A percentile compares a stretch with the other conserved stretches of the same genome.
Evolutionary conservation across 2,797 vertebrate genomes (phyloP).

Genomic region (Poecilia picta): DNA sequence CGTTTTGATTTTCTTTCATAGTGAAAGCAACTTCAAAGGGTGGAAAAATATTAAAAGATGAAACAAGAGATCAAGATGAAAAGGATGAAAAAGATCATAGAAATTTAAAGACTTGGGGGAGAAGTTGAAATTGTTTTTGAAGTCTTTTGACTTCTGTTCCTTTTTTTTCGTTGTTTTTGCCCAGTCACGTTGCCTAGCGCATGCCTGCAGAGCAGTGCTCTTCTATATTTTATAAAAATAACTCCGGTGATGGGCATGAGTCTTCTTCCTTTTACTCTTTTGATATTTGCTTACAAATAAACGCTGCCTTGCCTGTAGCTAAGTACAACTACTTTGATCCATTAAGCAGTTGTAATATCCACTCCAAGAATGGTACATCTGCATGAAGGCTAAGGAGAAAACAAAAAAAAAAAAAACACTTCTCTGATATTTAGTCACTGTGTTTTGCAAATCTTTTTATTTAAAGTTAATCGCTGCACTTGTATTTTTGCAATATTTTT

Average conservation of each 20-base stretch:
- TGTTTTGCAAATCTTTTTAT: constrained; percentile 36
- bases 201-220: constrained; percentile 66
- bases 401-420: constrained; percentile 41
- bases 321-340: constrained; percentile 64
- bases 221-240: constrained; percentile 55
- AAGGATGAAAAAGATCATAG: constrained; percentile 5
- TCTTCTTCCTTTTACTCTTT: constrained; percentile 48
- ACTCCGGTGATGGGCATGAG: constrained; percentile 60
- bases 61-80: not conserved
- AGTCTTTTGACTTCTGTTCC: constrained; percentile 27
- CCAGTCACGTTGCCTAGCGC: constrained; percentile 35
- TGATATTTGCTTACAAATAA: constrained; percentile 57
- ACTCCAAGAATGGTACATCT: constrained; percentile 65
- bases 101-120: constrained; percentile 15
- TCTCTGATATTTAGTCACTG: constrained; percentile 46
- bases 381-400: constrained; percentile 64
- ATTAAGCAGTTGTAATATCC: constrained; percentile 58
- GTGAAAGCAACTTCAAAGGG: constrained; percentile 30
- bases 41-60: constrained; percentile 9
- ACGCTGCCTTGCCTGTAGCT: constrained; percentile 70
- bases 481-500: constrained; percentile 22
- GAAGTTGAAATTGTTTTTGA: constrained; percentile 27
- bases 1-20: constrained; percentile 39
- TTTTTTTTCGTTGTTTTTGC: constrained; percentile 26
- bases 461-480: constrained; percentile 28